A percentile compares a stretch with the other conserved stretches of the same genome.
Evolutionary conservation across 2,888 invertebrate genomes (phyloP).

Genomic region (Sarcophaga subvicina): DNA sequence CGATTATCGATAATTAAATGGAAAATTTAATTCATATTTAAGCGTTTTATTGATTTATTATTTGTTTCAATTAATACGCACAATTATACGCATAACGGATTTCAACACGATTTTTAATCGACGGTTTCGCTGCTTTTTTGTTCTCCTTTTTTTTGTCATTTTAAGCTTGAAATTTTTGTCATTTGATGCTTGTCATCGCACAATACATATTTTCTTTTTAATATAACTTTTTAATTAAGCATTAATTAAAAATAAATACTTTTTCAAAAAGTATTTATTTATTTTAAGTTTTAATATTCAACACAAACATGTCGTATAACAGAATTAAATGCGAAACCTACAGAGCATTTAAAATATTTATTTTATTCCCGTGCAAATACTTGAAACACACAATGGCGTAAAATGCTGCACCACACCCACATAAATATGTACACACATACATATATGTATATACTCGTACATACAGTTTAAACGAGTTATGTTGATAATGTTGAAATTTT

Average conservation of each 20-base stretch:
- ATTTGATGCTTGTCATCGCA: background rate
- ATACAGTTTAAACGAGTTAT: no score
- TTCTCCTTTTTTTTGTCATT: background rate
- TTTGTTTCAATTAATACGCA: no score
- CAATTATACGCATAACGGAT: no score
- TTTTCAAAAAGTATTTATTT: background rate
- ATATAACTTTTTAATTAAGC: background rate
- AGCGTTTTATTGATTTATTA: no score
- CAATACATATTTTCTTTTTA: background rate
- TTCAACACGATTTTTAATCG: no score
- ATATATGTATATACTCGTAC: no score
- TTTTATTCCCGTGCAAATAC: background rate
- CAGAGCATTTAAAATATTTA: background rate
- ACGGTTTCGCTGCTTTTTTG: no score
- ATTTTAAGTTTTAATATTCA: background rate
- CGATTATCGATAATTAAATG: no score
- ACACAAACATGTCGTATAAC: no score
- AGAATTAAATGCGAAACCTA: no score
- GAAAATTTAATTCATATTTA: no score
- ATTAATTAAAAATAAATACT: background rate
- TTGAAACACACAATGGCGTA: background rate
- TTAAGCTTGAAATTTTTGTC: background rate
- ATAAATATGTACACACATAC: background rate
- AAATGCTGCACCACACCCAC: background rate
- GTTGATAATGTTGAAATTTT: no score